Percentiles rank a stretch among this genome's conserved stretches.
Evolutionary conservation across 2,113 vertebrate species (phyloP).

Genomic region (Echinops telfairi): DNA sequence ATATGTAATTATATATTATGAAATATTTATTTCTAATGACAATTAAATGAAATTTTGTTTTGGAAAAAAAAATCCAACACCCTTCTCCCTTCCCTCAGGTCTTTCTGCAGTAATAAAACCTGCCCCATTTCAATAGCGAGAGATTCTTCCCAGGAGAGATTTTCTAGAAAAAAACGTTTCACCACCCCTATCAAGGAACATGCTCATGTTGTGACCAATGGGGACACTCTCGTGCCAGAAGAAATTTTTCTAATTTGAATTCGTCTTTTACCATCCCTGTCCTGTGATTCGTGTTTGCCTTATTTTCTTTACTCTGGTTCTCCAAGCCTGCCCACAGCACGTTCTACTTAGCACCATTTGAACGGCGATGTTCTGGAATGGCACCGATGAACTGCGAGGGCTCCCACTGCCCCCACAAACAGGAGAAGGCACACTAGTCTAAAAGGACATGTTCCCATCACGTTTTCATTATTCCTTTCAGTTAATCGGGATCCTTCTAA

Average conservation of each 20-base stretch:
- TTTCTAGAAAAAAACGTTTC: constrained; percentile 55
- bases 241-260: constrained; percentile 13
- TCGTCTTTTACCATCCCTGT: not conserved
- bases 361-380: not conserved
- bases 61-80: not conserved
- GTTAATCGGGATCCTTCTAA: not conserved
- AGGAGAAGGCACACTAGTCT: not conserved
- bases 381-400: not conserved
- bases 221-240: not conserved
- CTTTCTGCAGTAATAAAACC: not conserved
- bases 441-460: not conserved
- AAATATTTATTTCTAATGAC: too few relatives aligned
- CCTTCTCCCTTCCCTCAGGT: not conserved
- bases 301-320: not conserved
- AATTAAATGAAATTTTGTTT: too few relatives aligned
- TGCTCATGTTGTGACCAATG: not conserved
- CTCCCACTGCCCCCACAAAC: not conserved
- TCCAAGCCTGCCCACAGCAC: not conserved
- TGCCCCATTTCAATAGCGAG: not conserved
- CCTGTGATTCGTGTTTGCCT: not conserved
- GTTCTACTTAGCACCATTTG: not conserved
- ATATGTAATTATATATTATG: too few relatives aligned
- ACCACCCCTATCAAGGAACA: not conserved
- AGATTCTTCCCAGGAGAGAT: not conserved
- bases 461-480: not conserved